Evolutionary conservation across 1,140 invertebrate genomes (phyloP).

Genomic region (Cephus cinctus): DNA sequence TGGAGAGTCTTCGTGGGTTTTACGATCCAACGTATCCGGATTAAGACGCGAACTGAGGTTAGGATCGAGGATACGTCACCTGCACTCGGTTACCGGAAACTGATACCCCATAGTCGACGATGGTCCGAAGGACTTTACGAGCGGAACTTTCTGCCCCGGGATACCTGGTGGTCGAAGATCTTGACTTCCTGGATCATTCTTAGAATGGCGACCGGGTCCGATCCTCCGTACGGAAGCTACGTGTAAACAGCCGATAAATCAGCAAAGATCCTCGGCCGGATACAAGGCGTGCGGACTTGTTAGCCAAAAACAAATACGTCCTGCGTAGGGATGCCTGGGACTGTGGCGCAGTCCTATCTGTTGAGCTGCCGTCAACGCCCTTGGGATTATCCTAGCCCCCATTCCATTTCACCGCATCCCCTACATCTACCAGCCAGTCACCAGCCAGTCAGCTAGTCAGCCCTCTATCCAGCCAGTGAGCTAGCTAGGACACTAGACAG

Average conservation of each 20-base stretch:
- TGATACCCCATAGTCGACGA: too few species aligned
- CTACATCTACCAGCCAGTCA: constrained; percentile 40
- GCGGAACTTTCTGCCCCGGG: too few species aligned
- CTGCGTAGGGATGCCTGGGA: too few species aligned
- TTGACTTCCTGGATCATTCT: neutral
- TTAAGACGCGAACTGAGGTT: too few species aligned
- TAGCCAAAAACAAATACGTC: constrained; percentile 47
- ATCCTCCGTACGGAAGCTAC: neutral
- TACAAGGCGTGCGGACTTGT: constrained; percentile 35
- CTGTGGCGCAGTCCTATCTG: constrained; percentile 27
- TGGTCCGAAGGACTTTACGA: too few species aligned
- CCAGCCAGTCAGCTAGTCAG: too few species aligned
- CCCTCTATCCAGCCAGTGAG: too few species aligned
- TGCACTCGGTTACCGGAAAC: too few species aligned
- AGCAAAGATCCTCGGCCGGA: constrained; percentile 26
- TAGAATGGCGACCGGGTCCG: neutral
- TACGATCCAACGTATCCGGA: too few species aligned
- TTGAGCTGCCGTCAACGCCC: constrained; percentile 36
- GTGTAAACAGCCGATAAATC: constrained; percentile 23
- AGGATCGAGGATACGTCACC: too few species aligned
- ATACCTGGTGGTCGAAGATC: neutral
- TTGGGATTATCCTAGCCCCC: constrained; percentile 40
- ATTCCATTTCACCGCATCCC: constrained; percentile 38
- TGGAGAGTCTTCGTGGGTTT: too few species aligned
- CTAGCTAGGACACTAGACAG: too few species aligned